Evolutionary conservation across 2,888 invertebrate genomes (phyloP).

Genomic region (Lasioglossum vierecki): DNA sequence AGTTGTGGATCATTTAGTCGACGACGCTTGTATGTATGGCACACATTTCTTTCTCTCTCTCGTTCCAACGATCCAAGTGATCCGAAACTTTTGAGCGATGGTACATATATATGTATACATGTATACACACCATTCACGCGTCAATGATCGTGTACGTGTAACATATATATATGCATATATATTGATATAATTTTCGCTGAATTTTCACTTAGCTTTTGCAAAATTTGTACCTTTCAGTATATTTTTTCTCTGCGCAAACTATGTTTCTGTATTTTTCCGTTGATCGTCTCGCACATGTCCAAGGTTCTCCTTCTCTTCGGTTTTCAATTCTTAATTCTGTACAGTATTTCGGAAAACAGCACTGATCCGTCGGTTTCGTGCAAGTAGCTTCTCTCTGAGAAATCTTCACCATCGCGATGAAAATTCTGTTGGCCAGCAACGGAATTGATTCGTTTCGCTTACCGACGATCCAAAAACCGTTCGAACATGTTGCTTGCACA

Average conservation of each 20-base stretch:
- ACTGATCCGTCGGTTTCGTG: background rate
- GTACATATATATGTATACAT: background rate
- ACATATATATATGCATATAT: background rate
- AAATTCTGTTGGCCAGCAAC: background rate
- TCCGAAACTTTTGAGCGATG: conserved; percentile 12
- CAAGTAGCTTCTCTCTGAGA: background rate
- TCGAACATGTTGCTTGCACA: conserved; percentile 25
- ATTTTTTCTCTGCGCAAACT: conserved; percentile 17
- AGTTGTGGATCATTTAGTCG: conserved; percentile 3
- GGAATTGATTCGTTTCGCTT: background rate
- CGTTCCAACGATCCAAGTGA: background rate
- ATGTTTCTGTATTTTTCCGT: background rate
- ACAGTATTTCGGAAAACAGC: background rate
- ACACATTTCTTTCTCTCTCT: background rate
- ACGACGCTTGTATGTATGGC: background rate
- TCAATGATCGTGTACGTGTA: background rate
- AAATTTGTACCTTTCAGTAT: background rate
- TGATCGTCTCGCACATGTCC: conserved; percentile 21
- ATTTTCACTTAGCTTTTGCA: conserved; percentile 38
- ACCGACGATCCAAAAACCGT: background rate
- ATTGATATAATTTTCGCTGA: conserved; percentile 7
- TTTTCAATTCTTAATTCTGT: background rate
- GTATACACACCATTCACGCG: background rate
- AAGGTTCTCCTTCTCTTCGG: conserved; percentile 2
- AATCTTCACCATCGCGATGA: background rate